These are phyloP conservation scores for Umimayanthus chanpuru DNA, from an alignment of 92 coral and sea anemone genomes.

Conservation along the genomic window DNA sequence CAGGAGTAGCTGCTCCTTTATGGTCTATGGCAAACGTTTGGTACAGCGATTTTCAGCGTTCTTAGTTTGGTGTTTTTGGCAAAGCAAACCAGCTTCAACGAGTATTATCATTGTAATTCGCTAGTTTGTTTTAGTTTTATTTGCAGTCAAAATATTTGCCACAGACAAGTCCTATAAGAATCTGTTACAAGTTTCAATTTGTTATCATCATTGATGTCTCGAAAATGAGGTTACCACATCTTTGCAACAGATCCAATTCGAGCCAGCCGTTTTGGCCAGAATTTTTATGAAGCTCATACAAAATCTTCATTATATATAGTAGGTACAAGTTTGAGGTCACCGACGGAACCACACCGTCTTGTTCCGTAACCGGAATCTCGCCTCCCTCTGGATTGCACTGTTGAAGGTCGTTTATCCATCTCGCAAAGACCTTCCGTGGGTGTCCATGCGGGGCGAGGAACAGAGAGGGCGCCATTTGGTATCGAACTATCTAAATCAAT, in stretches of 20 bases:
- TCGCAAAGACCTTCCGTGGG: background rate
- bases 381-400: background rate
- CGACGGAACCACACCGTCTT: background rate
- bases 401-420: background rate
- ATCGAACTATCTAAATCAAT: background rate
- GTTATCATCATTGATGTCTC: too few species aligned
- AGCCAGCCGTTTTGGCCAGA: background rate
- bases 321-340: background rate
- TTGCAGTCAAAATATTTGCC: too few species aligned
- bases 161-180: too few species aligned
- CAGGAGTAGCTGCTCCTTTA: too few species aligned
- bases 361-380: background rate
- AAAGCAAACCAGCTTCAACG: too few species aligned
- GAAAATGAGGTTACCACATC: too few species aligned
- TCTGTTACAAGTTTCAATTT: too few species aligned
- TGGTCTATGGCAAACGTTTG: too few species aligned
- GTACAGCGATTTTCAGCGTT: too few species aligned
- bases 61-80: too few species aligned
- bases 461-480: background rate
- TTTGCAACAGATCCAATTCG: background rate
- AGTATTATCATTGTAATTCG: too few species aligned
- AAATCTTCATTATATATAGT: background rate
- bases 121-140: too few species aligned
- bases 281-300: background rate
- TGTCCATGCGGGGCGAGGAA: slow-evolving; percentile 4